Percentiles rank a stretch among this genome's conserved stretches.
phyloP scores from a whole-genome alignment of 2,113 vertebrate species.

The Nicator chloris region DNA sequence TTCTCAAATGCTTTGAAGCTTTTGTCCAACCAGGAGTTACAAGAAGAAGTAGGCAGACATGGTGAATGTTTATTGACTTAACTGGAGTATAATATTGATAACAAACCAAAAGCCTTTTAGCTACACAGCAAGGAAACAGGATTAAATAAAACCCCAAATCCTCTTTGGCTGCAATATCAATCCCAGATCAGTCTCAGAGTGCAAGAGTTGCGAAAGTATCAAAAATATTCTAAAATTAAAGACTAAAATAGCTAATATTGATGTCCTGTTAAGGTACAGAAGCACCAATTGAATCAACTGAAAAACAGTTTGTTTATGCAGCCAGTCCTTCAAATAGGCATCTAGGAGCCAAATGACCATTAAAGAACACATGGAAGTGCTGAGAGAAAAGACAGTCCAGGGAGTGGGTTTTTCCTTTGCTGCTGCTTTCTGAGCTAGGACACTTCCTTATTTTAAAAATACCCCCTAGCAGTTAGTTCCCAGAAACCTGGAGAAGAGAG shows the following conservation, averaged over 20 bases:
- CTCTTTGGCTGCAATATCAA: not conserved
- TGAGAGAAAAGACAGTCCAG: not conserved
- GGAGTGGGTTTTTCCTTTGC: not conserved
- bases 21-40: not conserved
- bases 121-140: not conserved
- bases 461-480: not conserved
- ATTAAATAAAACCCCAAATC: not conserved
- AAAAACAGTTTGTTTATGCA: not conserved
- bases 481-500: not conserved
- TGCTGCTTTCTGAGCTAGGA: not conserved
- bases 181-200: not conserved
- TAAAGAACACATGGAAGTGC: not conserved
- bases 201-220: not conserved
- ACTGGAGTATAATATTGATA: not conserved
- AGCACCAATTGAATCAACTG: not conserved
- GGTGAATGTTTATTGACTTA: constrained; percentile 2
- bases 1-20: not conserved
- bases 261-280: not conserved
- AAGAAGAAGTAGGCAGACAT: not conserved
- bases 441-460: not conserved
- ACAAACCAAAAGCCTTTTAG: not conserved
- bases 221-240: not conserved
- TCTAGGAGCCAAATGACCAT: not conserved
- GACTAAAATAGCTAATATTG: not conserved
- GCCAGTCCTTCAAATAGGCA: not conserved